Evolutionary conservation across 2,888 invertebrate species (phyloP).

Genomic region (Diloba caeruleocephala): DNA sequence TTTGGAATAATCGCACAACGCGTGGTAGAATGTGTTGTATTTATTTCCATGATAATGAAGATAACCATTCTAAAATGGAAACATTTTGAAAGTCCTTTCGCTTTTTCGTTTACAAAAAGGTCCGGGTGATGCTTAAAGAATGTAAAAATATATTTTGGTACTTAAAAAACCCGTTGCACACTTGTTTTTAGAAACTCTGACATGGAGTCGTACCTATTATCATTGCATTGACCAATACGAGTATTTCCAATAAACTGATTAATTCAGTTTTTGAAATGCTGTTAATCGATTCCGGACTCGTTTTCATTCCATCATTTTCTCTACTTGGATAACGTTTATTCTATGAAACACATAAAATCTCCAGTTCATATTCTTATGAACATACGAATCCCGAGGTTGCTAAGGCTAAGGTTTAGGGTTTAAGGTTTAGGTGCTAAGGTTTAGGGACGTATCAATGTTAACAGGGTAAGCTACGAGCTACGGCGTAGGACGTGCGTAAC

Average conservation of each 20-base stretch:
- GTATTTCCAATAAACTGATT: slow-evolving; percentile 13
- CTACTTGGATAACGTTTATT: not conserved
- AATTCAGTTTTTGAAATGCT: slow-evolving; percentile 14
- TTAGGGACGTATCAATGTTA: slow-evolving; percentile 1
- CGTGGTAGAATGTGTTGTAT: not conserved
- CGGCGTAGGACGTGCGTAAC: slow-evolving; percentile 12
- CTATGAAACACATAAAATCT: too few relatives aligned
- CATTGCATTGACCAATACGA: not conserved
- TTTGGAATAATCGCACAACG: slow-evolving; percentile 1
- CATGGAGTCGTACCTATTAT: too few relatives aligned
- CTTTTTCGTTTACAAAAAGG: slow-evolving; percentile 5
- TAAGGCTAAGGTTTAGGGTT: too few relatives aligned
- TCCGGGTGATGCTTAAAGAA: not conserved
- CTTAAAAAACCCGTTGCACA: slow-evolving; percentile 19
- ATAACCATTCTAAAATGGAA: slow-evolving; percentile 5
- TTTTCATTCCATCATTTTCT: not conserved
- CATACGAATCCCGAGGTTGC: too few relatives aligned
- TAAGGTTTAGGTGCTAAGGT: not conserved
- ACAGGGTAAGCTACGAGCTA: slow-evolving; percentile 9
- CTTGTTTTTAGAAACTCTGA: too few relatives aligned
- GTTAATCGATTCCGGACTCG: not conserved
- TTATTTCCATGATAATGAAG: slow-evolving; percentile 5
- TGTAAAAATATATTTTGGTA: slow-evolving; percentile 13
- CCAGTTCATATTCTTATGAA: too few relatives aligned
- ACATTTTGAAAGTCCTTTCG: not conserved